Conservation (phyloP, 2,888 invertebrate genomes). For the Thysanoteuthis rhombus region DNA sequence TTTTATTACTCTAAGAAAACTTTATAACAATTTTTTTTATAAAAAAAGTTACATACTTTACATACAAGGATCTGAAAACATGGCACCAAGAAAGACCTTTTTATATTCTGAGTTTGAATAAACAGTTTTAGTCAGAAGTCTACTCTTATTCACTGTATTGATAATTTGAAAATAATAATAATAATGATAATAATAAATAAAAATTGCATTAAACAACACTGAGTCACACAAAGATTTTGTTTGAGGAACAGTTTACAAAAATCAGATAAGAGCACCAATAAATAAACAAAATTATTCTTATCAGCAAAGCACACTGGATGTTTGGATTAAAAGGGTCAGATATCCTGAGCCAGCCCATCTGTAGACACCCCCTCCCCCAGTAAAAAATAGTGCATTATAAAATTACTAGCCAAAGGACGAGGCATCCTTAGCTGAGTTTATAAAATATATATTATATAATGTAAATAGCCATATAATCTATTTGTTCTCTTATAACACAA, state of each 20-base stretch:
- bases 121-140: neutral
- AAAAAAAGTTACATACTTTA: too few species aligned
- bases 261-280: neutral
- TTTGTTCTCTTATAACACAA: too few species aligned
- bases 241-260: neutral
- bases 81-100: too few species aligned
- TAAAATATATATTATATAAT: too few species aligned
- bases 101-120: neutral
- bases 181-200: neutral
- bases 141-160: neutral
- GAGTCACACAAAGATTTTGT: neutral
- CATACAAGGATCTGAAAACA: too few species aligned
- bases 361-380: neutral
- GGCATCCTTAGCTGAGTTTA: too few species aligned
- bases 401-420: too few species aligned
- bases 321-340: neutral
- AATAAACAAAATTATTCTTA: neutral
- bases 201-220: neutral
- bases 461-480: too few species aligned
- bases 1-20: too few species aligned
- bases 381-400: neutral
- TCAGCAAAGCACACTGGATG: neutral
- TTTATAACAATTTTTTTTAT: too few species aligned
- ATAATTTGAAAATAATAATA: neutral
- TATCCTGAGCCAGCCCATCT: neutral